Base-by-base conservation (phyloP, 2,888 invertebrate genomes). In the Megalurothrips usitatus region DNA sequence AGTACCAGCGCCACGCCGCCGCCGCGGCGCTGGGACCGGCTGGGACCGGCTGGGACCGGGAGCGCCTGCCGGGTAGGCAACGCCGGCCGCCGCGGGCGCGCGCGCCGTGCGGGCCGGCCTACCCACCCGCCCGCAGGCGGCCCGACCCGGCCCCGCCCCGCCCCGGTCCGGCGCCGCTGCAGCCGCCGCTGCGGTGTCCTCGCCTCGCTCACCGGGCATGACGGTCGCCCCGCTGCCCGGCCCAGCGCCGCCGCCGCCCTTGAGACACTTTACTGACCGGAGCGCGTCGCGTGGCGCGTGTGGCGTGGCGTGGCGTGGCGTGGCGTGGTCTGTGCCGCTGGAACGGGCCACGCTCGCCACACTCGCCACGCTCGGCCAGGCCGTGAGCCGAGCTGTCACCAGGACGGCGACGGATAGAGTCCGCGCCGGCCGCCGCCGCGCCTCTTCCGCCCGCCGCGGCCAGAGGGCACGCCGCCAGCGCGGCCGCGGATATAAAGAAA, bases 221-320 rank as follows among this genome's bases (percentile, higher is more conserved):
- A 43, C 34, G 34, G 34, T 43, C 34, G 34, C 34, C 34, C 6
- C 34, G 34, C 34, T 43, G 34, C 3, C 34, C 34, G 34, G 34
- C 34, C 34, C 34, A 43, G 34, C 34, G 34, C 34, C 87, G 82
- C 89, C 89, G 84, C 90, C 90, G 83, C 91, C 90, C 84, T 90
- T 89, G 84, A 58, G 19, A 58, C 58, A 88, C 88, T 52, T 82
- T 82, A 4, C 81, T 80, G 75, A 81, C 82, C 14, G 58, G 14
- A 1, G 14, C 58, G 58, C 58, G 34, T 43, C 34, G 3, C 34
- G 34, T 43, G 34, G 3, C 58, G 58, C 19, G 58, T 19, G 58
- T 17, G 49, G 49, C 52, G 52, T 52, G 52, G 52, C 52, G 52
- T 12, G 52, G 52, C 52, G 52, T 12, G 52, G 52, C 52, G 52